These are phyloP conservation scores for Dynastes grantii DNA, from an alignment of 2,888 invertebrate genomes.

Conservation along the genomic window DNA sequence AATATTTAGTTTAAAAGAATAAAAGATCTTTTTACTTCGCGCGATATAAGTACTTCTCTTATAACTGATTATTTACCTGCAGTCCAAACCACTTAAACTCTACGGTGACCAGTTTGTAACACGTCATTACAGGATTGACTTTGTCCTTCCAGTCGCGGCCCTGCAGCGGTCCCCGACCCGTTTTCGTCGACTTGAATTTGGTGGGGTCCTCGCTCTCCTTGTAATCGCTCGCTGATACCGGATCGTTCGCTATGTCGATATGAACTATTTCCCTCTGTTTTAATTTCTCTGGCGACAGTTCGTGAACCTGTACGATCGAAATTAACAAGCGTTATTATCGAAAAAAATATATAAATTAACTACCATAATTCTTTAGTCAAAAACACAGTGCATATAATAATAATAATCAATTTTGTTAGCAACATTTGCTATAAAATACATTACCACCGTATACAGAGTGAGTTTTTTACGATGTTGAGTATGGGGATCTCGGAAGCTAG, in stretches of 20 bases:
- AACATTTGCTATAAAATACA: too few relatives aligned
- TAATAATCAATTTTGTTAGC: too few relatives aligned
- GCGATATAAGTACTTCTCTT: too few relatives aligned
- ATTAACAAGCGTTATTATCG: too few relatives aligned
- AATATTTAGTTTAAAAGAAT: too few relatives aligned
- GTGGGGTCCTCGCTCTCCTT: slow-evolving; percentile 90
- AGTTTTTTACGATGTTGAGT: too few relatives aligned
- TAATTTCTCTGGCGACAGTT: slow-evolving; percentile 90
- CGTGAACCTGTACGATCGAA: slow-evolving; percentile 83
- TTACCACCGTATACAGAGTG: too few relatives aligned
- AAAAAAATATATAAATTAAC: background rate
- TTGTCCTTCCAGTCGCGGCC: slow-evolving; percentile 86
- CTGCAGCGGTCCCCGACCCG: slow-evolving; percentile 92
- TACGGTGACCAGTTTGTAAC: slow-evolving; percentile 97
- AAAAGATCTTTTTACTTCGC: too few relatives aligned
- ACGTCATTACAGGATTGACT: slow-evolving; percentile 94
- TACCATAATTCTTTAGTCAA: too few relatives aligned
- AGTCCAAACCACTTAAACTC: slow-evolving; percentile 99
- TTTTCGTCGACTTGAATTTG: slow-evolving; percentile 92
- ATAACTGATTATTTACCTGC: slow-evolving; percentile 72
- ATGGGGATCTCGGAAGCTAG: too few relatives aligned
- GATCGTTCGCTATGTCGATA: slow-evolving; percentile 98
- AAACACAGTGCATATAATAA: too few relatives aligned
- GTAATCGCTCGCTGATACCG: slow-evolving; percentile 85
- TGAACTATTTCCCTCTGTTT: slow-evolving; percentile 90